These are phyloP conservation scores for Calcarius lapponicus DNA, from an alignment of 2,797 vertebrate species.

Conservation along the genomic window DNA sequence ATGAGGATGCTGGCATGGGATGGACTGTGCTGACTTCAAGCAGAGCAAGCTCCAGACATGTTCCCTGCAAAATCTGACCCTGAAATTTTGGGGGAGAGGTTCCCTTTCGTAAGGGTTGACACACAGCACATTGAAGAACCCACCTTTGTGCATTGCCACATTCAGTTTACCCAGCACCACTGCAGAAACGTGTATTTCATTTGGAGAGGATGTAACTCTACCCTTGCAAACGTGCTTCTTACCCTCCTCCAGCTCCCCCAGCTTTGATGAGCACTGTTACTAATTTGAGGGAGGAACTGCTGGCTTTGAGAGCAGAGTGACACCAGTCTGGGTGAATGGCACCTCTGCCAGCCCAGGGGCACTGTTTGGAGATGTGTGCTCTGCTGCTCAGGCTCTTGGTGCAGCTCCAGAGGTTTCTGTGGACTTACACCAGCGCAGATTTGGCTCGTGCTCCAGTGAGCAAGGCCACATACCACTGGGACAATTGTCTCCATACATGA, in stretches of 20 bases:
- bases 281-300: not conserved
- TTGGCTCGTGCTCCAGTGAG: not conserved
- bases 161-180: not conserved
- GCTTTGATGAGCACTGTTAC: not conserved
- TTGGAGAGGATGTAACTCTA: not conserved
- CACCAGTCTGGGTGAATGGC: not conserved
- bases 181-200: not conserved
- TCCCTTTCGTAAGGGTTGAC: not conserved
- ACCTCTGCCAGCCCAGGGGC: not conserved
- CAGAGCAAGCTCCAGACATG: accelerated
- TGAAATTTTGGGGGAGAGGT: not conserved
- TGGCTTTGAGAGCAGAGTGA: not conserved
- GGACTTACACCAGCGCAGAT: not conserved
- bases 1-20: not conserved
- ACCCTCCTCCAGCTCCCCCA: not conserved
- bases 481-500: slow-evolving; percentile 26
- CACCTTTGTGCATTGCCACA: not conserved
- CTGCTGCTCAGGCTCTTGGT: not conserved
- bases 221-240: not conserved
- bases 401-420: not conserved
- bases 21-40: not conserved
- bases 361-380: accelerated
- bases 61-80: not conserved
- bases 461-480: not conserved
- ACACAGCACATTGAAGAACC: accelerated